A percentile compares a stretch with the other conserved stretches of the same genome.
Conservation (phyloP, 2,888 invertebrate species). For the Peribatodes rhomboidaria region DNA sequence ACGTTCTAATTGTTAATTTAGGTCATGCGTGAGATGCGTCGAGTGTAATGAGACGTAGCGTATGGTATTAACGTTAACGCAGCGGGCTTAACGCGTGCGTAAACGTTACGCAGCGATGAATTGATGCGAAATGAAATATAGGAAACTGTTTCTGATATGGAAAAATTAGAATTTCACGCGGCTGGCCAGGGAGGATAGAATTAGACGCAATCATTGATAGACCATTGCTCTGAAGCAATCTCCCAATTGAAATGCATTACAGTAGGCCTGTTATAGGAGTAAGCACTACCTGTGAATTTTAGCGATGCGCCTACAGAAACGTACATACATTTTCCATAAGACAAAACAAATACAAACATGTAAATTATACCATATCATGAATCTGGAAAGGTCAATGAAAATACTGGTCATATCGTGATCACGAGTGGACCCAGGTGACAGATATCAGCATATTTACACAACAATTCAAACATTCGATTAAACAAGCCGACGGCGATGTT, state of each 20-base stretch:
- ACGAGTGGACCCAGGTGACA: conserved; percentile 47
- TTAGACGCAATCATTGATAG: conserved; percentile 66
- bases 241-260: conserved; percentile 12
- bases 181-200: conserved; percentile 54
- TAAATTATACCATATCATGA: too few relatives aligned
- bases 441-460: conserved; percentile 24
- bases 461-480: conserved; percentile 26
- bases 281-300: background rate
- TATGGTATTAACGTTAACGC: conserved; percentile 14
- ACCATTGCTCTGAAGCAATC: conserved; percentile 63
- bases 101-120: conserved; percentile 22
- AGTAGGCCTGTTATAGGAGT: conserved; percentile 26
- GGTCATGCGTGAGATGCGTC: conserved; percentile 31
- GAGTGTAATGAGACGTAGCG: conserved; percentile 23
- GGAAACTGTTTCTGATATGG: conserved; percentile 48
- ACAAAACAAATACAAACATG: too few relatives aligned
- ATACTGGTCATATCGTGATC: conserved; percentile 10
- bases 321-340: too few relatives aligned
- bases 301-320: background rate
- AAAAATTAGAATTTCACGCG: conserved; percentile 20
- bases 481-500: conserved; percentile 31
- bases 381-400: conserved; percentile 16
- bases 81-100: conserved; percentile 23
- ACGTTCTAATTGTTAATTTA: conserved; percentile 38
- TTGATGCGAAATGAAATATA: conserved; percentile 45